These are phyloP conservation scores for Salpingus planirostris DNA, from an alignment of 2,888 invertebrate genomes.

Conservation along the genomic window DNA sequence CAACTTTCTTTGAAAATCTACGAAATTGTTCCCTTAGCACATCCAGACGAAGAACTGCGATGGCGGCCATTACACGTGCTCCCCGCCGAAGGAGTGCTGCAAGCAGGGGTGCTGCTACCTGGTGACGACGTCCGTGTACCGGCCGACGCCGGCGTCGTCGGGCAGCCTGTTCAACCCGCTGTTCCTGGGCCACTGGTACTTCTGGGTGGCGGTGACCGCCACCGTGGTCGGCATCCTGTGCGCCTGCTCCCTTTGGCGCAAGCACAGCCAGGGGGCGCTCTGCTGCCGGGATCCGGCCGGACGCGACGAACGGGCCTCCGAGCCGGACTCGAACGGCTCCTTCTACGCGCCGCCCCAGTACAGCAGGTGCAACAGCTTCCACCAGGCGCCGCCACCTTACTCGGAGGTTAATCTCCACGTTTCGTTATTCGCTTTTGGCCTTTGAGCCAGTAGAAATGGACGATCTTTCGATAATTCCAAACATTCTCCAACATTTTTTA, in stretches of 20 bases:
- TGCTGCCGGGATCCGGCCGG: constrained; percentile 33
- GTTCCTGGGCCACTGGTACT: constrained; percentile 59
- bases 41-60: constrained; percentile 50
- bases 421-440: constrained; percentile 8
- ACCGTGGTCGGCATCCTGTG: constrained; percentile 61
- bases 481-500: no score
- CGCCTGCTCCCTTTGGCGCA: constrained; percentile 58
- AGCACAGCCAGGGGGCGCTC: constrained; percentile 39
- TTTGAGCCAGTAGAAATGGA: no score
- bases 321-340: constrained; percentile 68
- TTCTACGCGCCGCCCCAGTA: constrained; percentile 78
- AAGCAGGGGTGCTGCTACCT: constrained; percentile 49
- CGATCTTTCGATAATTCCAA: no score
- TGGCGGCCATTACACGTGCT: constrained; percentile 57
- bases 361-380: constrained; percentile 74
- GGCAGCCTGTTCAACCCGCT: constrained; percentile 53
- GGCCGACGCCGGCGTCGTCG: constrained; percentile 42
- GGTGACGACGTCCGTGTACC: constrained; percentile 33
- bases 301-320: constrained; percentile 53
- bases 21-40: constrained; percentile 38
- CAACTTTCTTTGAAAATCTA: no score
- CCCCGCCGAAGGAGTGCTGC: constrained; percentile 69
- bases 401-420: no score
- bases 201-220: constrained; percentile 54
- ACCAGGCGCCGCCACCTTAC: constrained; percentile 76